Percentiles rank a stretch among this genome's conserved stretches.
Conservation (phyloP, 1,140 invertebrate species). For the Eurytemora carolleeae region DNA sequence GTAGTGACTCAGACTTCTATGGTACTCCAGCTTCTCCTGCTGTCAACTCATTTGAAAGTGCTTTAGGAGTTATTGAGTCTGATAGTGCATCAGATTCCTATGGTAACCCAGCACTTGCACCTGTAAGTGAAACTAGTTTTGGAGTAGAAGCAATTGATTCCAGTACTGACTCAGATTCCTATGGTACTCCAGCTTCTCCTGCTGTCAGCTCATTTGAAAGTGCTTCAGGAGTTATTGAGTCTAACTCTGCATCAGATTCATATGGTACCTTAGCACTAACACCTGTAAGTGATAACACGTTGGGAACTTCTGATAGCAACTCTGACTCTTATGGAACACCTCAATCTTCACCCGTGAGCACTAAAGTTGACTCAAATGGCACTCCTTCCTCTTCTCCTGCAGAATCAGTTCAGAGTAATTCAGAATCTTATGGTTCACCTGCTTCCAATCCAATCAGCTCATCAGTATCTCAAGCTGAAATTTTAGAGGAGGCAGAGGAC, state of each 20-base stretch:
- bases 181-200: neutral
- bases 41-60: no score
- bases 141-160: no score
- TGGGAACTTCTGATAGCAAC: neutral
- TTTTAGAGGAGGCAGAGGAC: no score
- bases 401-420: neutral
- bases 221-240: no score
- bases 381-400: neutral
- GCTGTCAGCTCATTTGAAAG: neutral
- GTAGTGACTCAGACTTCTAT: neutral
- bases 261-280: neutral
- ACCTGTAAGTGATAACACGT: neutral
- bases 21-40: neutral
- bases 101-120: neutral
- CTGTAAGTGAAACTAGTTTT: no score
- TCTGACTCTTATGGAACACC: neutral
- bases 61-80: neutral
- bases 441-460: neutral
- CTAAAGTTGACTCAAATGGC: neutral
- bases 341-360: neutral
- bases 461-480: no score
- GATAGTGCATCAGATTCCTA: neutral
- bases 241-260: neutral
- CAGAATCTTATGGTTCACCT: neutral
- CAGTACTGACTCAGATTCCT: neutral